Percentiles rank a stretch among this genome's conserved stretches.
These are phyloP conservation scores for Chrysomallon squamiferum DNA, from an alignment of 1,140 invertebrate genomes.

Conservation along the genomic window DNA sequence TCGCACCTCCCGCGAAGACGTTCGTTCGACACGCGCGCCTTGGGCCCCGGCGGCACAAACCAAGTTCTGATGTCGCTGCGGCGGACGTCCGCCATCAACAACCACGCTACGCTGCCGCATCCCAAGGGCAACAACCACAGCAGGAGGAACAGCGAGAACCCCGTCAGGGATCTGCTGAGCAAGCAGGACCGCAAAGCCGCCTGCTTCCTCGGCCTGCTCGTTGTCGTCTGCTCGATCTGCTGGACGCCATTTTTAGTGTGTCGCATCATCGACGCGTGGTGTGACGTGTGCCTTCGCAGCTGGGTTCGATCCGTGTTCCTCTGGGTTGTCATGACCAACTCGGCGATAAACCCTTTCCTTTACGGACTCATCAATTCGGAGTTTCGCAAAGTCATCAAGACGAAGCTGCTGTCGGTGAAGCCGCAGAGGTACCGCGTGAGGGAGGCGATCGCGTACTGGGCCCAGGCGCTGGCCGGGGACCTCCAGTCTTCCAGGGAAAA, in stretches of 20 bases:
- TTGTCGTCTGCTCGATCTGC: conserved; percentile 44
- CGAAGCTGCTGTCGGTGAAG: conserved; percentile 28
- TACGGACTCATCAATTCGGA: conserved; percentile 53
- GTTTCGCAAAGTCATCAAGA: conserved; percentile 39
- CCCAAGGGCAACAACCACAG: conserved; percentile 8
- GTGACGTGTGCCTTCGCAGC: conserved; percentile 20
- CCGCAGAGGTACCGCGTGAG: conserved; percentile 24
- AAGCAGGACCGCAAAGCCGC: conserved; percentile 52
- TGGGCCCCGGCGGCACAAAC: no score
- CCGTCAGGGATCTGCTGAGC: conserved; percentile 43
- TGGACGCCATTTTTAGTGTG: conserved; percentile 47
- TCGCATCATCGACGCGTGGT: conserved; percentile 27
- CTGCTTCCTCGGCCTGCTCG: conserved; percentile 42
- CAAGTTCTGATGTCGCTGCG: no score
- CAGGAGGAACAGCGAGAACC: conserved; percentile 36
- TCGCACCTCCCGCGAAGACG: no score
- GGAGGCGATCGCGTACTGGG: conserved; percentile 35
- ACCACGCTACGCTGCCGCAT: not conserved
- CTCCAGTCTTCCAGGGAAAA: no score
- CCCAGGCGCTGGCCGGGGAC: not conserved
- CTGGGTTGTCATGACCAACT: conserved; percentile 44
- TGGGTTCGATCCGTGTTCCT: conserved; percentile 29
- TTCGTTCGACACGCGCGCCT: no score
- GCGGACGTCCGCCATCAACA: no score
- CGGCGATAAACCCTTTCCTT: conserved; percentile 52